Base-by-base conservation (phyloP, 2,888 invertebrate genomes). In the Sphinx pinastri region DNA sequence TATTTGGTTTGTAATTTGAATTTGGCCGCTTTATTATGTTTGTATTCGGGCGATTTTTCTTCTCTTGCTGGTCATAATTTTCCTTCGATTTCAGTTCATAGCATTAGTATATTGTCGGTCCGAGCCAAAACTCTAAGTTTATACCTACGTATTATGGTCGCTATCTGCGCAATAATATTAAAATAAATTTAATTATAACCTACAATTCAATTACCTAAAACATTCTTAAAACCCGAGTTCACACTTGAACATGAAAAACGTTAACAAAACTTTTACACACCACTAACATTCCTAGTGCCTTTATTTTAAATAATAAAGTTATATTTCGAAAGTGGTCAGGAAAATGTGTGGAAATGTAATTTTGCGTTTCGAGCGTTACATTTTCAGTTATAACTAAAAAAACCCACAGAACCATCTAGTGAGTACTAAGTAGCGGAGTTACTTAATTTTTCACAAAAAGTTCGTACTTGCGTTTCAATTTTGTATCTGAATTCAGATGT, bases 301-400 rank as follows among this genome's bases (percentile, higher is more conserved):
- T 72, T 74, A 78, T 81, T 80, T 82, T 75, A 79, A 79, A 80
- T 80, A 77, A 79, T 77, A 82, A 76, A 77, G 76, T 74, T 77
- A 73, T 78, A 80, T 82, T 82, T 80, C 77, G 78, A 38, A 66
- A 68, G 71, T 72, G 79, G 79, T 78, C 78, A 81, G 75, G 73
- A 76, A 73, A 79, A 83, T 81, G 81, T 81, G 82, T 75, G 80
- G 77, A 81, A 83, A 82, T 79, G 81, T 79, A 82, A 82, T 82
- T 82, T 80, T 67, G 63, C 19, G 72, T 74, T 73, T 10, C 68
- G 59, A 51, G 14, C n/a, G n/a, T n/a, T n/a, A 16, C 38, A 38
- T 51, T 16, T 60, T 7, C 51, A 51, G 54, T 55, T 16, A 47
- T 38, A 47, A 47, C n/a, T 16, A 47, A 13, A n/a, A 12, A 16